phyloP scores from a whole-genome alignment of 2,888 invertebrate genomes.

The Caenorhabditis macrosperma region DNA sequence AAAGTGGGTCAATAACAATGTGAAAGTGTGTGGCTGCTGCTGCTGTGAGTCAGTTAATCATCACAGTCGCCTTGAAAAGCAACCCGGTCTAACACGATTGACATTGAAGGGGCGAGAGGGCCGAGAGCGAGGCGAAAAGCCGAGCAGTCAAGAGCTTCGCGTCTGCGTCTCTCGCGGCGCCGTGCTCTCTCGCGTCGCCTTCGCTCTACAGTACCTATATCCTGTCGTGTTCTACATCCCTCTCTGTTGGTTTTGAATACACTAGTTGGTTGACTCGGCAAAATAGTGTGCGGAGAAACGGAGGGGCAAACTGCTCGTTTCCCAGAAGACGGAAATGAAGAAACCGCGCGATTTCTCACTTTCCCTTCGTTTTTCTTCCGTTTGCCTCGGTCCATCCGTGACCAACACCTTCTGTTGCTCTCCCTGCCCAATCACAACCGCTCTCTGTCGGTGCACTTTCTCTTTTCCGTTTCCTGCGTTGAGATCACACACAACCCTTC shows the following conservation, averaged over 20 bases:
- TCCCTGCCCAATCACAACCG: conserved; percentile 10
- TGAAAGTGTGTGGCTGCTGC: neutral
- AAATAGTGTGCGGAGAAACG: conserved; percentile 7
- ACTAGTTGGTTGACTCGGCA: conserved; percentile 36
- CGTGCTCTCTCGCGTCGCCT: neutral
- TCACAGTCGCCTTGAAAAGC: conserved; percentile 9
- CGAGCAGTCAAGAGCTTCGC: conserved; percentile 44
- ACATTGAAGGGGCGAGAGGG: conserved; percentile 19
- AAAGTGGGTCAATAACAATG: neutral
- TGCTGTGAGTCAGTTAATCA: neutral
- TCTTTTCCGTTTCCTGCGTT: neutral
- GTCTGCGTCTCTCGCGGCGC: conserved; percentile 26
- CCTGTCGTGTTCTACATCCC: conserved; percentile 41
- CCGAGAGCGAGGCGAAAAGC: neutral
- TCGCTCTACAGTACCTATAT: conserved; percentile 44
- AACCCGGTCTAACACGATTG: conserved; percentile 48
- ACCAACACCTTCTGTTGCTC: conserved; percentile 1
- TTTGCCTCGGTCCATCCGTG: neutral
- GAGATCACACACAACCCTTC: neutral
- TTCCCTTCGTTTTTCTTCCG: conserved; percentile 6
- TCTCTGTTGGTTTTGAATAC: conserved; percentile 53
- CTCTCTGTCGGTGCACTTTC: conserved; percentile 11
- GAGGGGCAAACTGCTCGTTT: conserved; percentile 8
- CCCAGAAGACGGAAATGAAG: conserved; percentile 32
- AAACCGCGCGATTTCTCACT: conserved; percentile 51